These are phyloP conservation scores for Dryobota labecula DNA, from an alignment of 2,888 invertebrate genomes.

Conservation along the genomic window DNA sequence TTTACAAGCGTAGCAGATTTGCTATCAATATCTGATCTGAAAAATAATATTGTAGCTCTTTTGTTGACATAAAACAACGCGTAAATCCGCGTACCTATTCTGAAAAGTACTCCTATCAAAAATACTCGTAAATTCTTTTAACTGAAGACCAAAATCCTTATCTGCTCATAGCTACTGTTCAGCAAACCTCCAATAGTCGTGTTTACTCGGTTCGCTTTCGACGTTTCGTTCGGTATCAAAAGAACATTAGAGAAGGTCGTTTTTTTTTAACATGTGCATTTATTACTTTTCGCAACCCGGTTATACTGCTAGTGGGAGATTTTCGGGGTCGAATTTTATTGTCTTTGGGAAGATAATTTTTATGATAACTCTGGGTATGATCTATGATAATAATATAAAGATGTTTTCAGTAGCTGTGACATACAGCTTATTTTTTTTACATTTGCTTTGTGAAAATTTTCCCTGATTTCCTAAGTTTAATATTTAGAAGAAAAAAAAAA, in stretches of 20 bases:
- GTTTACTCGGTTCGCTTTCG: constrained; percentile 33
- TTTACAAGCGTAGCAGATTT: neutral
- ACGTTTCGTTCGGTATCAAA: constrained; percentile 38
- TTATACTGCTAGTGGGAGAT: constrained; percentile 8
- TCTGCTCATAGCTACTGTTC: constrained; percentile 18
- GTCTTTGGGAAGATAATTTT: constrained; percentile 26
- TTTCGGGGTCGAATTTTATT: constrained; percentile 41
- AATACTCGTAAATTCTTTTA: constrained; percentile 16
- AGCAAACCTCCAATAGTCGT: constrained; percentile 19
- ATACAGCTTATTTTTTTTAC: neutral
- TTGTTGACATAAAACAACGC: constrained; percentile 1
- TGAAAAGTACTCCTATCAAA: constrained; percentile 15
- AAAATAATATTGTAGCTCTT: neutral
- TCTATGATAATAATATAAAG: neutral
- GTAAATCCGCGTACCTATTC: neutral
- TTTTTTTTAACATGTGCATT: constrained; percentile 53
- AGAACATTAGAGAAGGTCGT: constrained; percentile 50
- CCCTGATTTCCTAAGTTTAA: neutral
- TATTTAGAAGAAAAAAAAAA: neutral
- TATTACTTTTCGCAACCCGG: constrained; percentile 42
- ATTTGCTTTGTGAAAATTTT: neutral
- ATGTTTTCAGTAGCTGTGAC: neutral
- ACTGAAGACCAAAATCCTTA: constrained; percentile 10
- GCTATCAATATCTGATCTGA: neutral
- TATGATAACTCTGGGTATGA: neutral